Evolutionary conservation across 2,113 vertebrate genomes (phyloP).

Genomic region (Acrocephalus kingi): DNA sequence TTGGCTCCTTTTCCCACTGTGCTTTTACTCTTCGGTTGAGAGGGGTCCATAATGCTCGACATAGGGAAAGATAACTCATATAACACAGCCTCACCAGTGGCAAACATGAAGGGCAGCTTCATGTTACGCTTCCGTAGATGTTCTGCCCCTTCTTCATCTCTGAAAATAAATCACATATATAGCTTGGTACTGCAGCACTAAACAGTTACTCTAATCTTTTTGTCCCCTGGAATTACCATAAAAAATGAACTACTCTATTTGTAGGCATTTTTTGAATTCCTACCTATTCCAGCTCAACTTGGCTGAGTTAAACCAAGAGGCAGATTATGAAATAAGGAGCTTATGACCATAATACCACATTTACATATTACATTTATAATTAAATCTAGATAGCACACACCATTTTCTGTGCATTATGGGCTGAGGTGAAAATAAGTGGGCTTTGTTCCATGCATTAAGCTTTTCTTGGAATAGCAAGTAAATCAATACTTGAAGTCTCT

Average conservation of each 20-base stretch:
- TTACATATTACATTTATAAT: slow-evolving; percentile 45
- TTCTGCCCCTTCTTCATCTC: slow-evolving; percentile 84
- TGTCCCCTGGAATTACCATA: not conserved
- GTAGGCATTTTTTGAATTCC: slow-evolving; percentile 50
- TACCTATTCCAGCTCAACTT: slow-evolving; percentile 17
- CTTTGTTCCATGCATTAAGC: not conserved
- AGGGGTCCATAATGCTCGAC: slow-evolving; percentile 54
- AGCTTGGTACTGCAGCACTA: not conserved
- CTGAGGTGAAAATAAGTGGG: not conserved
- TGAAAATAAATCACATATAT: slow-evolving; percentile 54
- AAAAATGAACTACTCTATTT: not conserved
- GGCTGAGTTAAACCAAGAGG: slow-evolving; percentile 7
- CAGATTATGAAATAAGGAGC: slow-evolving; percentile 54
- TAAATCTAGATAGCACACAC: slow-evolving; percentile 25
- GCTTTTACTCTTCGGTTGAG: slow-evolving; percentile 53
- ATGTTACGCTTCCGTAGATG: slow-evolving; percentile 79
- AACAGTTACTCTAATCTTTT: not conserved
- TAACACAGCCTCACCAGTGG: slow-evolving; percentile 84
- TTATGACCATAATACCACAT: slow-evolving; percentile 36
- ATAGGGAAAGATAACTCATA: slow-evolving; percentile 74
- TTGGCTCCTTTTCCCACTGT: slow-evolving; percentile 46
- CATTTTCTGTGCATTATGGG: not conserved
- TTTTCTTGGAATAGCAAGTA: not conserved
- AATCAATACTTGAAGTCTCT: not conserved
- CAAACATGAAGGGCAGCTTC: slow-evolving; percentile 81